Conservation (phyloP, 2,797 vertebrate species). For the Dallia pectoralis region DNA sequence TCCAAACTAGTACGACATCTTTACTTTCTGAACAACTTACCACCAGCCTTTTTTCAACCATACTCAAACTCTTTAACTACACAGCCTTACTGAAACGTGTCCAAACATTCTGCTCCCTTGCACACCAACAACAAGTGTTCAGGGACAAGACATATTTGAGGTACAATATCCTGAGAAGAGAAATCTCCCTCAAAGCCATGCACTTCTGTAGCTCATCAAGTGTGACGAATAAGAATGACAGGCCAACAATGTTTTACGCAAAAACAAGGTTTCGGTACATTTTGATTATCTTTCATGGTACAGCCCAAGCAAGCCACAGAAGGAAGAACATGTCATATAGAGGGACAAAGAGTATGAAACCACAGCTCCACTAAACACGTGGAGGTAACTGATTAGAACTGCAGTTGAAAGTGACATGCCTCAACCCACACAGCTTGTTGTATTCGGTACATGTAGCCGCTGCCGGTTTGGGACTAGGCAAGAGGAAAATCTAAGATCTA, state of each 20-base stretch:
- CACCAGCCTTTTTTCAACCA: background rate
- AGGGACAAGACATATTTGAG: background rate
- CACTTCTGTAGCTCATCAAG: background rate
- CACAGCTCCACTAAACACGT: background rate
- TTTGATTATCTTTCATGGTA: background rate
- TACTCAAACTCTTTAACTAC: background rate
- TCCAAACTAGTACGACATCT: background rate
- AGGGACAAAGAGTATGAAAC: background rate
- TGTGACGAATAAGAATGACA: background rate
- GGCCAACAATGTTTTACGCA: background rate
- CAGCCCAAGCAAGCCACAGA: background rate
- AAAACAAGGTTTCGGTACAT: background rate
- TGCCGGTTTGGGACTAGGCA: background rate
- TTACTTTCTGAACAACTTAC: background rate
- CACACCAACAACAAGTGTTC: background rate
- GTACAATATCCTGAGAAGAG: background rate
- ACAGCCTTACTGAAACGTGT: background rate
- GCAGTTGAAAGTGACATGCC: background rate
- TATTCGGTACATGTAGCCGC: background rate
- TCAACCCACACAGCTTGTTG: background rate
- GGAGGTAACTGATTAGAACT: background rate
- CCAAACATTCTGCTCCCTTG: background rate
- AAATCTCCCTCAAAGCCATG: background rate
- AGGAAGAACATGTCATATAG: background rate
- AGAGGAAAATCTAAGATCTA: slow-evolving; percentile 19